These are phyloP conservation scores for Nettapus auritus DNA, from an alignment of 2,113 vertebrate genomes.

Conservation along the genomic window DNA sequence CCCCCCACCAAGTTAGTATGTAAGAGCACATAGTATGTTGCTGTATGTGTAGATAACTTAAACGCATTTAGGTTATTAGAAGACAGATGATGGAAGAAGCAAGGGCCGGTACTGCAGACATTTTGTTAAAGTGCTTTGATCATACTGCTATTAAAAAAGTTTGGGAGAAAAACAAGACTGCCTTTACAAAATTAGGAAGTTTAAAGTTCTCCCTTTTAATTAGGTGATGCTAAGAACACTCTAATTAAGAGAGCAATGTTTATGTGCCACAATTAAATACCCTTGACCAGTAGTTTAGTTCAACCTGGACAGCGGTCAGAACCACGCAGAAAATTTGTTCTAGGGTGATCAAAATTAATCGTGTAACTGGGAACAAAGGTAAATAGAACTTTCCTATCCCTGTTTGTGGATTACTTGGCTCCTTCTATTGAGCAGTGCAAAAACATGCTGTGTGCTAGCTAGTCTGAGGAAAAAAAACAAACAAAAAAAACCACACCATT, in stretches of 20 bases:
- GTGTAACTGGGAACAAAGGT: not conserved
- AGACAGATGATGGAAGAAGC: not conserved
- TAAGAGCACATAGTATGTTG: not conserved
- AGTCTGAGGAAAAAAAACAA: not conserved
- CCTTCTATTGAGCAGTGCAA: not conserved
- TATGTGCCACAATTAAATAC: not conserved
- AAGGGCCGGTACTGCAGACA: not conserved
- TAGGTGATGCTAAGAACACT: not conserved
- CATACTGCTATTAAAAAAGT: not conserved
- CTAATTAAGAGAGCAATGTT: not conserved
- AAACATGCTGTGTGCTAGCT: not conserved
- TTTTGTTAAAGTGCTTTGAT: not conserved
- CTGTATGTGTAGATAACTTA: not conserved
- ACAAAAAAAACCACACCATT: too few relatives aligned
- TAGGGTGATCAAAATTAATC: not conserved
- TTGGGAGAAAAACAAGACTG: not conserved
- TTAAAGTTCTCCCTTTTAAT: not conserved
- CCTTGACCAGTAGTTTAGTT: not conserved
- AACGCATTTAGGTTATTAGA: not conserved
- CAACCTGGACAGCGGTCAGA: not conserved
- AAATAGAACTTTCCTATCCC: not conserved
- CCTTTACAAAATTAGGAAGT: not conserved
- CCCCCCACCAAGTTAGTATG: not conserved
- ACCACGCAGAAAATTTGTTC: not conserved
- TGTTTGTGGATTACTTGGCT: not conserved